phyloP scores from a whole-genome alignment of 2,797 vertebrate species.

The Dromococcyx pavoninus region DNA sequence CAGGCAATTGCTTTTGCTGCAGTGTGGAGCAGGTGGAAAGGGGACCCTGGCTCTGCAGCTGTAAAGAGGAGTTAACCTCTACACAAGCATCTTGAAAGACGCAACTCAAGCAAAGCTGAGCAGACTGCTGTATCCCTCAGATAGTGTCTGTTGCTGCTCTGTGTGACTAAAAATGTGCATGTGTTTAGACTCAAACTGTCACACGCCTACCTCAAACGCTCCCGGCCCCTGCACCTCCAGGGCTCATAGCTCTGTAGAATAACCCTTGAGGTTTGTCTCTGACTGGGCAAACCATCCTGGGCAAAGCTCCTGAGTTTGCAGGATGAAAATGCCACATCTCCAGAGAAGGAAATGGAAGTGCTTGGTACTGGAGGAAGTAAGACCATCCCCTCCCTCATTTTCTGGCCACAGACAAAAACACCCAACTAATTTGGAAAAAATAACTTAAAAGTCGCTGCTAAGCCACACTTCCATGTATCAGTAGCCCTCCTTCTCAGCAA shows the following conservation, averaged over 20 bases:
- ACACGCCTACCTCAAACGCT: neutral
- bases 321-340: neutral
- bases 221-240: accelerated
- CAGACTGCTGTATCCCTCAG: neutral
- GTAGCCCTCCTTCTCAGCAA: neutral
- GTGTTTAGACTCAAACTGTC: neutral
- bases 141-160: neutral
- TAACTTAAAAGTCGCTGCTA: neutral
- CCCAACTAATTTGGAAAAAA: neutral
- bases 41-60: neutral
- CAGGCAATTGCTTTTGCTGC: neutral
- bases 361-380: neutral
- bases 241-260: accelerated
- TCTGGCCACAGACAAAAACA: neutral
- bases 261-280: neutral
- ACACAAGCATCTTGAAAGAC: neutral
- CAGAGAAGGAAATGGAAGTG: neutral
- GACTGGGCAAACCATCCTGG: neutral
- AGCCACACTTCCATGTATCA: neutral
- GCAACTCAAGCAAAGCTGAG: neutral
- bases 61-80: neutral
- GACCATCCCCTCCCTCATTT: neutral
- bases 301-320: neutral
- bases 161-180: neutral
- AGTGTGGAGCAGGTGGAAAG: neutral